These are phyloP conservation scores for Phthorimaea operculella DNA, from an alignment of 1,140 invertebrate species.

Conservation along the genomic window DNA sequence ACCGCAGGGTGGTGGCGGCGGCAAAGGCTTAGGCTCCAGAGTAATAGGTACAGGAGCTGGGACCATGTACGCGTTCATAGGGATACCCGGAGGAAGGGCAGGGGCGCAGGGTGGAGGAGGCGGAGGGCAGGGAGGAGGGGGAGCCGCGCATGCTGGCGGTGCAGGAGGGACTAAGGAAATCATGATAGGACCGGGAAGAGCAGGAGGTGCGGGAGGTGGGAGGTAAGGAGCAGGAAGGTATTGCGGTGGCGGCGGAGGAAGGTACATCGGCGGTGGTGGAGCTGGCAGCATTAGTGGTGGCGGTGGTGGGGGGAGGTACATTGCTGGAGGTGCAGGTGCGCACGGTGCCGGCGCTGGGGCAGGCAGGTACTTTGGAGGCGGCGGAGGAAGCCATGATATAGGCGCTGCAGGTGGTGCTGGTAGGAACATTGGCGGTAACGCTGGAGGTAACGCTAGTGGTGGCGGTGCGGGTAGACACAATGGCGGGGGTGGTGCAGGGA, in stretches of 20 bases:
- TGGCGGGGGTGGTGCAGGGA: conserved; percentile 19
- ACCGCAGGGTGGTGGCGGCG: conserved; percentile 16
- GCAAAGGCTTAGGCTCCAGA: conserved; percentile 42
- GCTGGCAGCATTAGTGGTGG: conserved; percentile 18
- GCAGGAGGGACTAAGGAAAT: conserved; percentile 38
- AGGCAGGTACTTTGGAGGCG: neutral
- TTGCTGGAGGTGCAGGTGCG: conserved; percentile 14
- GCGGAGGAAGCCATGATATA: neutral
- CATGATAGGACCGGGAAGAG: conserved; percentile 28
- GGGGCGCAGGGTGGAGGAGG: conserved; percentile 17
- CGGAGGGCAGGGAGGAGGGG: conserved; percentile 4
- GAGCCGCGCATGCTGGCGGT: conserved; percentile 15
- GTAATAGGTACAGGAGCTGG: conserved; percentile 41
- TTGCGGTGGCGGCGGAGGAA: conserved; percentile 13
- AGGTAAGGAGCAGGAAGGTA: conserved; percentile 12
- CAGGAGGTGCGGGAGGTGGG: conserved; percentile 14
- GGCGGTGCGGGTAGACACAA: conserved; percentile 20
- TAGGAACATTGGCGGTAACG: conserved; percentile 14
- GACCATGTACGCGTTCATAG: conserved; percentile 49
- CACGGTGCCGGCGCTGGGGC: neutral
- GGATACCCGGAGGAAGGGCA: conserved; percentile 31
- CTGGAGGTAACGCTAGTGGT: conserved; percentile 16
- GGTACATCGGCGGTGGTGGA: conserved; percentile 12
- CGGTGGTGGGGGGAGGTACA: conserved; percentile 19
- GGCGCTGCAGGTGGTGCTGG: neutral